Evolutionary conservation across 2,113 vertebrate species (phyloP), one percentile per base, ranked within the genome.

Genomic region (Cochlearius cochlearius): DNA sequence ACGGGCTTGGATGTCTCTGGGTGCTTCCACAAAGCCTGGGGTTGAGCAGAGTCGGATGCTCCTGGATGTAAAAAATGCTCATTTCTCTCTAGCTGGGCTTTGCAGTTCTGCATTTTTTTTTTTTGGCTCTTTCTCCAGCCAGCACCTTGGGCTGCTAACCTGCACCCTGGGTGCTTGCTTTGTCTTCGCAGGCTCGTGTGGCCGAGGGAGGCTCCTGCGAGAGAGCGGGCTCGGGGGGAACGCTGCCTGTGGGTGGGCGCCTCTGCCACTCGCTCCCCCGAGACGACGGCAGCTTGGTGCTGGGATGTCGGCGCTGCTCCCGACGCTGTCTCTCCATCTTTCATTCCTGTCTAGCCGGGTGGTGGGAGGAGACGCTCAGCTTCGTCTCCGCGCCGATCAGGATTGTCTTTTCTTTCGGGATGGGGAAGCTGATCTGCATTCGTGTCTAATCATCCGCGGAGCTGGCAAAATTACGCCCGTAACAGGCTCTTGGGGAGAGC

Each of bases 341-440:
- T 95, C 94, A 74, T 13, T 77, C 72, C 90, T 68, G 82, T 88
- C 90, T 93, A 8, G 88, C 83, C 45, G n/a, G 83, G 25, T 74
- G 76, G 93, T 95, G 88, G 92, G 93, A 94, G 93, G 82, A 83
- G 83, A 64, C 4, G 49, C 67, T 92, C 15, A 5, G 64, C 83
- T 92, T 64, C 10, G 23, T 75, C 76, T 94, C 88, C 0, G 34
- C 1, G 8, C 55, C 0, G 59, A 66, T 89, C 30, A 9, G 93
- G 52, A 49, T 73, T 56, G 74, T 55, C 79, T 85, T 78, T 50
- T 55, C 76, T 84, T 89, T 90, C 1, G 18, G 79, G 76, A 50
- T 84, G 72, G 78, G 89, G 93, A 91, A 91, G 93, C 91, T 67
- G 60, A 71, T 81, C 88, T 59, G 73, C 91, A 45, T 95, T 95